Evolutionary conservation across 2,888 invertebrate species (phyloP).

Genomic region (Penaeus monodon): DNA sequence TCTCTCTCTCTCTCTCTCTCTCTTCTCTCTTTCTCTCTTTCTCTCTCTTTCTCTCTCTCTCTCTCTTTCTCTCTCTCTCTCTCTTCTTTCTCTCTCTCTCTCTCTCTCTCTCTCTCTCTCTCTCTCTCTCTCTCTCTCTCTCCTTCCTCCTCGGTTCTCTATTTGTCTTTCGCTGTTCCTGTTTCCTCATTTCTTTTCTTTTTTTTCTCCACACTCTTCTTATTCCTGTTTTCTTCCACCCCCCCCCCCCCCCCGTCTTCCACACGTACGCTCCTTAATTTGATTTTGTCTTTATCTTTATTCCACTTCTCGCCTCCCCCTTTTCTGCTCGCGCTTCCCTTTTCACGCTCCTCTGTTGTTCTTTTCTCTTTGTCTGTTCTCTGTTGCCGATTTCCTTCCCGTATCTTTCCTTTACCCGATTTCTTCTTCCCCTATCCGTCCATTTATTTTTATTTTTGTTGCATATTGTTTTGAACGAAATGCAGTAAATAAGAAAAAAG

Average conservation of each 20-base stretch:
- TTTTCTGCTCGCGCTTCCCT: neutral
- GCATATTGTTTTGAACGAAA: too few species aligned
- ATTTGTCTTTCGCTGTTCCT: neutral
- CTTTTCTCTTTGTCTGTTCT: neutral
- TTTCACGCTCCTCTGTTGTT: neutral
- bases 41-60: neutral
- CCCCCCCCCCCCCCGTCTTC: neutral
- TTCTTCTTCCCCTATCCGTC: neutral
- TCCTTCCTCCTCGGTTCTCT: neutral
- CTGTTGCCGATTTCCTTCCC: neutral
- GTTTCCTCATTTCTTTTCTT: neutral
- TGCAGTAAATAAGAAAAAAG: too few species aligned
- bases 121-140: neutral
- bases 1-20: neutral
- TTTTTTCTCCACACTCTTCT: neutral
- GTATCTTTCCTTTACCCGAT: too few species aligned
- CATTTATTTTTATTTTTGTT: neutral
- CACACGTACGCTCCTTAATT: neutral
- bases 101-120: neutral
- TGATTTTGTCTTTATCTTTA: too few species aligned
- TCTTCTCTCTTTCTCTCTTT: neutral
- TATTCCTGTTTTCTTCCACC: neutral
- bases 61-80: neutral
- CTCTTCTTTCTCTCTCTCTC: neutral
- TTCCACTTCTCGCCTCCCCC: neutral